Conservation (phyloP, 2,113 vertebrate genomes). For the Mormyrus iriodes region DNA sequence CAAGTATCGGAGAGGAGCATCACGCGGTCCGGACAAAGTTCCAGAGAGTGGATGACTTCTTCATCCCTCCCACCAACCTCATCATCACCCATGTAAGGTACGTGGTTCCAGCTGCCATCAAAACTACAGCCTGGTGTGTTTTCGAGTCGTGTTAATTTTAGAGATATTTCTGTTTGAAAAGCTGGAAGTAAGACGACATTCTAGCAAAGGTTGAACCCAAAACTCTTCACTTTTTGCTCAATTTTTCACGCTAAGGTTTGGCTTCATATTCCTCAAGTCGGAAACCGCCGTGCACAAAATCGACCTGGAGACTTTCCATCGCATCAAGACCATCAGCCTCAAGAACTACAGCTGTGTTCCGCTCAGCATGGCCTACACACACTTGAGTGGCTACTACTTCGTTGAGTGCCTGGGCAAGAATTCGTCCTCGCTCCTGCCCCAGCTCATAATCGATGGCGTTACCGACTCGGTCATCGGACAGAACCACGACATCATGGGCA, state of each 20-base stretch:
- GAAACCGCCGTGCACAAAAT: conserved; percentile 77
- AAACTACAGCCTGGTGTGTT: not conserved
- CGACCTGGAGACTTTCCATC: conserved; percentile 83
- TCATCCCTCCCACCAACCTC: conserved; percentile 91
- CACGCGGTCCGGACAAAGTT: conserved; percentile 71
- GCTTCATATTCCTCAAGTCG: conserved; percentile 81
- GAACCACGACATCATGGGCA: conserved; percentile 63
- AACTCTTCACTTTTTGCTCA: conserved; percentile 14
- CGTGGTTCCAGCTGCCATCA: conserved; percentile 22
- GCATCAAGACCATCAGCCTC: conserved; percentile 78
- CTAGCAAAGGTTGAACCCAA: not conserved
- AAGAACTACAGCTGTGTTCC: conserved; percentile 70
- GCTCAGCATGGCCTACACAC: conserved; percentile 80
- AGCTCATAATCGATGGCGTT: conserved; percentile 83
- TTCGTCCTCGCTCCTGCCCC: conserved; percentile 23
- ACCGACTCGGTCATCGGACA: conserved; percentile 75
- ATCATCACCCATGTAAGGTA: conserved; percentile 97
- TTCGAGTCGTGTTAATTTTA: not conserved
- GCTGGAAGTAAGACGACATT: not conserved
- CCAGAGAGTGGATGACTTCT: conserved; percentile 80
- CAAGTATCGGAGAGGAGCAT: conserved; percentile 73
- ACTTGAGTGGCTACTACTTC: conserved; percentile 84
- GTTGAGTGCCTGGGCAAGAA: conserved; percentile 66
- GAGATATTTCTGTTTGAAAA: not conserved
- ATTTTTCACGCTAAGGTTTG: conserved; percentile 67